Evolutionary conservation across 2,797 vertebrate species (phyloP).

Genomic region (Pseudomugil gertrudae): DNA sequence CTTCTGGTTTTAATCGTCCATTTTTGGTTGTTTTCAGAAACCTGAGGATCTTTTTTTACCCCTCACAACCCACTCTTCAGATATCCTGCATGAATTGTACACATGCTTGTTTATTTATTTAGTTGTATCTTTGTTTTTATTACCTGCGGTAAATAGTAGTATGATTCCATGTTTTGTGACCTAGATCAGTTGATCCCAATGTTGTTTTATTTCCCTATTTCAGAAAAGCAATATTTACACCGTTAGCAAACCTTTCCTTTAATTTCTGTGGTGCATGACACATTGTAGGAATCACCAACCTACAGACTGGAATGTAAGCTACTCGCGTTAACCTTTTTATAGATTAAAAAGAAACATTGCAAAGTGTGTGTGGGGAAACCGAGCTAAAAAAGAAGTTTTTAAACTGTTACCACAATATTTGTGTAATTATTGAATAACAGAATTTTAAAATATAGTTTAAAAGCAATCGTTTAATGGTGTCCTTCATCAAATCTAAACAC

Average conservation of each 20-base stretch:
- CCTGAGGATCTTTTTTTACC: not conserved
- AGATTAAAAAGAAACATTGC: slow-evolving; percentile 17
- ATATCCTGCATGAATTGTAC: slow-evolving; percentile 8
- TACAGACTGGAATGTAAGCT: slow-evolving; percentile 2
- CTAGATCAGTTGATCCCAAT: not conserved
- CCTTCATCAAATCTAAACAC: not conserved
- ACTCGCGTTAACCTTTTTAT: not conserved
- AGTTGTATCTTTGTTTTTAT: not conserved
- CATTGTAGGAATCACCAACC: not conserved
- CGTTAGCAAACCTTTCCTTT: not conserved
- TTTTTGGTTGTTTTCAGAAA: not conserved
- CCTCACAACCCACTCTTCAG: not conserved
- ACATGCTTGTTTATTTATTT: not conserved
- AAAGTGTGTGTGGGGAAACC: slow-evolving; percentile 11
- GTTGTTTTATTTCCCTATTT: not conserved
- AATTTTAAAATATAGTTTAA: not conserved
- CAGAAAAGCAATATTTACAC: not conserved
- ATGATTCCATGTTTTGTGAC: not conserved
- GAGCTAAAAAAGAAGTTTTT: slow-evolving; percentile 4
- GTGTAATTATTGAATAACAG: slow-evolving; percentile 24
- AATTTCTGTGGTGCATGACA: not conserved
- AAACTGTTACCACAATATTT: slow-evolving; percentile 22
- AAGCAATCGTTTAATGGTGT: not conserved
- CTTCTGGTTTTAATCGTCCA: not conserved
- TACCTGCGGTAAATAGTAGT: too few species aligned